Percentiles rank a stretch among this genome's conserved stretches.
phyloP scores from a whole-genome alignment of 2,113 vertebrate genomes.

The Solea senegalensis region DNA sequence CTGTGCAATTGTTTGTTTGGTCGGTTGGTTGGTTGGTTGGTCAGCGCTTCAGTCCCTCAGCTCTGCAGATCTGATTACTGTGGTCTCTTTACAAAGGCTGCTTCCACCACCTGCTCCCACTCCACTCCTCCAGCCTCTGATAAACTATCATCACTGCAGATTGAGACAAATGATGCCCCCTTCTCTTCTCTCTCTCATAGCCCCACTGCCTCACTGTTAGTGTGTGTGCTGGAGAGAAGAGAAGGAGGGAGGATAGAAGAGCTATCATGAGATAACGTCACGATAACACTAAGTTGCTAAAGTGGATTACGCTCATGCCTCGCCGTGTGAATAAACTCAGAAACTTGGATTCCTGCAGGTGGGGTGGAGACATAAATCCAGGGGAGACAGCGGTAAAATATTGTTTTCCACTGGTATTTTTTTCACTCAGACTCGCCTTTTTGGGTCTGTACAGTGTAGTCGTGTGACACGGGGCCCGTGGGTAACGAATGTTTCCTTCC shows the following conservation, averaged over 20 bases:
- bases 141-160: slow-evolving; percentile 73
- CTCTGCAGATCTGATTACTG: slow-evolving; percentile 72
- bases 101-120: slow-evolving; percentile 70
- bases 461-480: slow-evolving; percentile 63
- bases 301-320: slow-evolving; percentile 32
- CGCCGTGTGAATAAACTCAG: slow-evolving; percentile 12
- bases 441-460: slow-evolving; percentile 54
- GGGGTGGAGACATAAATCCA: slow-evolving; percentile 4
- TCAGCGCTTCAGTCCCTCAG: slow-evolving; percentile 28
- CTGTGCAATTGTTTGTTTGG: slow-evolving; percentile 17
- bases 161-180: slow-evolving; percentile 72
- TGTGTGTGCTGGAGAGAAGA: slow-evolving; percentile 23
- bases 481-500: slow-evolving; percentile 80
- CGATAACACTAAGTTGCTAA: slow-evolving; percentile 39
- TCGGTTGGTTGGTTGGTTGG: slow-evolving; percentile 23
- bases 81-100: slow-evolving; percentile 56
- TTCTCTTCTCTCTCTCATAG: slow-evolving; percentile 26
- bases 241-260: slow-evolving; percentile 1
- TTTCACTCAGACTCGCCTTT: slow-evolving; percentile 53
- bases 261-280: slow-evolving; percentile 26
- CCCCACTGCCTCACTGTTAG: slow-evolving; percentile 60
- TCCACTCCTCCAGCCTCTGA: slow-evolving; percentile 61
- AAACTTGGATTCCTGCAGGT: slow-evolving; percentile 26
- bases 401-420: slow-evolving; percentile 17
- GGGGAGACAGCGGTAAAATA: slow-evolving; percentile 1